Percentiles rank a stretch among this genome's conserved stretches.
These are phyloP conservation scores for Falco rusticolus DNA, from an alignment of 2,797 vertebrate species.

Conservation along the genomic window DNA sequence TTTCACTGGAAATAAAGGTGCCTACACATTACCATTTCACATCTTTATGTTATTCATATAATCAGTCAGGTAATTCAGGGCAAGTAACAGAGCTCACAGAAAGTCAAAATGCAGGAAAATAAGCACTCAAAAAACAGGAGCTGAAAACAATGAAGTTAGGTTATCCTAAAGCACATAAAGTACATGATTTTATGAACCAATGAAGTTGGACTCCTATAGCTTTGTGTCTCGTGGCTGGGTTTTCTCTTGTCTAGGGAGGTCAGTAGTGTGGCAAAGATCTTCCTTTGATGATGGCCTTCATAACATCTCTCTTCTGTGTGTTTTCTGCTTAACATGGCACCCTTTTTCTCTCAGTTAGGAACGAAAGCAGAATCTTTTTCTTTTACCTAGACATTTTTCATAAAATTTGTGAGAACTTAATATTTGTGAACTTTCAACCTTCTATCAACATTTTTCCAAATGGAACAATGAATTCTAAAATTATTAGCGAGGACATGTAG, in stretches of 20 bases:
- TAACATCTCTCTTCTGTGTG: not conserved
- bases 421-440: not conserved
- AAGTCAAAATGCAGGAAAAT: not conserved
- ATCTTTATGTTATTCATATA: not conserved
- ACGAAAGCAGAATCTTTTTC: not conserved
- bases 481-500: rapidly evolving
- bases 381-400: not conserved
- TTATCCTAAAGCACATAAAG: not conserved
- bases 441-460: not conserved
- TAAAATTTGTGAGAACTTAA: not conserved
- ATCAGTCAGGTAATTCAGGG: not conserved
- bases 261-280: not conserved
- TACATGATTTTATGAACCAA: not conserved
- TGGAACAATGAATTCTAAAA: not conserved
- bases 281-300: not conserved
- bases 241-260: not conserved
- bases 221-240: not conserved
- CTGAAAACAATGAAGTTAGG: not conserved
- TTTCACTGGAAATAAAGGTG: not conserved
- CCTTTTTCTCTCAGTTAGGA: not conserved
- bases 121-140: not conserved
- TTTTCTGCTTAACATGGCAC: not conserved
- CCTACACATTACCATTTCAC: not conserved
- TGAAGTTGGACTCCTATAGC: not conserved
- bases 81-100: not conserved